These are phyloP conservation scores for Ctenopoma multispine DNA, from an alignment of 2,797 vertebrate genomes.

Conservation along the genomic window DNA sequence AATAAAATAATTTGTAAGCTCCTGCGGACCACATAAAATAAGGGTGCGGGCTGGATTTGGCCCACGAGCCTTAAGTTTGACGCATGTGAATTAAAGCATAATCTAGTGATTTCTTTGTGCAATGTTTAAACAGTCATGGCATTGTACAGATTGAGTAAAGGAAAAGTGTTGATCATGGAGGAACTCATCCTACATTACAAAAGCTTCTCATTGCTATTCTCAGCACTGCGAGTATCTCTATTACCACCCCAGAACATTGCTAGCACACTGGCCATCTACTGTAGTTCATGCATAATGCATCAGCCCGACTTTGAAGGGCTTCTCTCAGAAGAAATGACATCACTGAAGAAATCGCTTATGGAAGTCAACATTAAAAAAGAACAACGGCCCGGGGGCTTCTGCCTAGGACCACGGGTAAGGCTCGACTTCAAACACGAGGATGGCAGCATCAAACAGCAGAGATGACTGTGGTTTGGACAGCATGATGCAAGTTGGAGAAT, in stretches of 20 bases:
- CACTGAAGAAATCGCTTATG: slow-evolving; percentile 58
- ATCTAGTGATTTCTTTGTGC: no score
- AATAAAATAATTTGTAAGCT: no score
- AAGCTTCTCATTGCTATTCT: slow-evolving; percentile 63
- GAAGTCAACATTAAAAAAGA: slow-evolving; percentile 59
- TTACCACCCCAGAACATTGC: slow-evolving; percentile 53
- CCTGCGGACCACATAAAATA: no score
- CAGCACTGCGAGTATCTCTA: slow-evolving; percentile 55
- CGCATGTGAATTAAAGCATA: no score
- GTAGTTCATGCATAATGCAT: slow-evolving; percentile 72
- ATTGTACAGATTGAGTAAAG: no score
- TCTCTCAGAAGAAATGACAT: slow-evolving; percentile 73
- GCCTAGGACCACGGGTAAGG: slow-evolving; percentile 41
- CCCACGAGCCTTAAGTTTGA: no score
- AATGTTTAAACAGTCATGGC: no score
- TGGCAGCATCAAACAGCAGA: slow-evolving; percentile 34
- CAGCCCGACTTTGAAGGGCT: slow-evolving; percentile 63
- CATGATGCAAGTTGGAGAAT: slow-evolving; percentile 30
- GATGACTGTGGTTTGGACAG: slow-evolving; percentile 12
- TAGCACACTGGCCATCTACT: slow-evolving; percentile 59
- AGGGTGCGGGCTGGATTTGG: no score
- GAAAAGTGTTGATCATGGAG: slow-evolving; percentile 3
- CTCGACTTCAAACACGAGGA: slow-evolving; percentile 22
- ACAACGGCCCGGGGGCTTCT: slow-evolving; percentile 8
- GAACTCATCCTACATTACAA: slow-evolving; percentile 33